phyloP scores from a whole-genome alignment of 2,113 vertebrate genomes.

The Emydura subglobosa region DNA sequence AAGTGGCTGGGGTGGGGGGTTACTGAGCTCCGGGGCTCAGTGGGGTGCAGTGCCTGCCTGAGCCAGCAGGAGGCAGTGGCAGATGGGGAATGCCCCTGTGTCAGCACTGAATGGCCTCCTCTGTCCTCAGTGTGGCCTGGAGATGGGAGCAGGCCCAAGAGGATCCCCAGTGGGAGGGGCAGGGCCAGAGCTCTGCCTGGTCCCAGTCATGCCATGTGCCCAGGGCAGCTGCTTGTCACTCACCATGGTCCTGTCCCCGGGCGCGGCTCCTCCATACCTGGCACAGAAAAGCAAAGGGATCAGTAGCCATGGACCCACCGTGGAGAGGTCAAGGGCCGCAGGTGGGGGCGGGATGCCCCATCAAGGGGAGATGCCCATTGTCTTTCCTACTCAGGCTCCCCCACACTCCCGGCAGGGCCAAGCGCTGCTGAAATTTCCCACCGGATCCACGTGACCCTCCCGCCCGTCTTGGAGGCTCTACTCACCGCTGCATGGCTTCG shows the following conservation, averaged over 20 bases:
- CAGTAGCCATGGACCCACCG: not conserved
- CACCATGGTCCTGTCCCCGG: slow-evolving; percentile 90
- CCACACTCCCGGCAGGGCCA: not conserved
- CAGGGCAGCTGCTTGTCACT: slow-evolving; percentile 12
- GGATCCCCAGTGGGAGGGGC: not conserved
- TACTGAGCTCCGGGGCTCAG: not conserved
- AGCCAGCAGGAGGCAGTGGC: not conserved
- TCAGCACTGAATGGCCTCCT: not conserved
- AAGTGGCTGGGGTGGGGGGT: not conserved
- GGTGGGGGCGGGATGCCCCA: accelerated
- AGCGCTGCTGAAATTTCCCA: not conserved
- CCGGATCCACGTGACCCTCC: not conserved
- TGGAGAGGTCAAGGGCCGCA: accelerated
- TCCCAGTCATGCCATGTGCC: not conserved
- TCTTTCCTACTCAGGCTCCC: not conserved
- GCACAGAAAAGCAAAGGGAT: not conserved
- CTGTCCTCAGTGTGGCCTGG: not conserved
- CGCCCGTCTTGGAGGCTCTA: accelerated
- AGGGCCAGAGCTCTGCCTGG: not conserved
- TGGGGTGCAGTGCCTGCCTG: not conserved
- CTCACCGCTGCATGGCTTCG: slow-evolving; percentile 90
- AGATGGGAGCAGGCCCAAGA: not conserved
- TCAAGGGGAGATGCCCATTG: not conserved
- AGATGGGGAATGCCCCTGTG: not conserved
- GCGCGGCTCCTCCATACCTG: slow-evolving; percentile 88